phyloP scores from a whole-genome alignment of 2,113 vertebrate species.

The Ceyx melanurus region DNA sequence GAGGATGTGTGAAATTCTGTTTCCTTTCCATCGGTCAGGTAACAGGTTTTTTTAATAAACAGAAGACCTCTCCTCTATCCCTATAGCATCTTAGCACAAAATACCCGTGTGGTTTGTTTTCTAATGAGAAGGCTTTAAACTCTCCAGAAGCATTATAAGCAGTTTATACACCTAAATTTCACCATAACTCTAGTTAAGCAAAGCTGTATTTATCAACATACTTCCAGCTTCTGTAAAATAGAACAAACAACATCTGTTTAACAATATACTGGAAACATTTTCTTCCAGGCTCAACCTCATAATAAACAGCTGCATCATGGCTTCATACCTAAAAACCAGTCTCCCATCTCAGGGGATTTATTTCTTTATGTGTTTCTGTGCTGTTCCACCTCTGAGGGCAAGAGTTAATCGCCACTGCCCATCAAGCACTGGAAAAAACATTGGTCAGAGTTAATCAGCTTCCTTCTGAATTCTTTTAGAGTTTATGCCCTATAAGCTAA shows the following conservation, averaged over 20 bases:
- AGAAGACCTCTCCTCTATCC: neutral
- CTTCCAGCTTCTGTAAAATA: neutral
- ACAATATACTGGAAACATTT: neutral
- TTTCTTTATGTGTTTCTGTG: neutral
- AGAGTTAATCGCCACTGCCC: too few species aligned
- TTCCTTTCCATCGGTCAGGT: neutral
- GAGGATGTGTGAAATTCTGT: neutral
- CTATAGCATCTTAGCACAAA: neutral
- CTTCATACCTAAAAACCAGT: neutral
- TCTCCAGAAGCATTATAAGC: neutral
- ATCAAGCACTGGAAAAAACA: neutral
- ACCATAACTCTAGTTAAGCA: neutral
- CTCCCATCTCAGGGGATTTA: neutral
- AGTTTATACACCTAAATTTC: neutral
- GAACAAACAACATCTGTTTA: neutral
- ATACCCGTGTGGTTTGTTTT: neutral
- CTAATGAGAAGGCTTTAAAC: neutral
- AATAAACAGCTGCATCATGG: neutral
- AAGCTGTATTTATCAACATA: neutral
- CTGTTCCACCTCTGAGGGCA: neutral
- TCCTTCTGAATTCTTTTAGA: neutral
- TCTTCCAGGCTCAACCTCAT: neutral
- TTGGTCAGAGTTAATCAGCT: neutral
- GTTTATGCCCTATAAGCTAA: neutral
- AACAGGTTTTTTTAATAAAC: neutral